Evolutionary conservation across 2,113 vertebrate species (phyloP).

Genomic region (Naja naja): DNA sequence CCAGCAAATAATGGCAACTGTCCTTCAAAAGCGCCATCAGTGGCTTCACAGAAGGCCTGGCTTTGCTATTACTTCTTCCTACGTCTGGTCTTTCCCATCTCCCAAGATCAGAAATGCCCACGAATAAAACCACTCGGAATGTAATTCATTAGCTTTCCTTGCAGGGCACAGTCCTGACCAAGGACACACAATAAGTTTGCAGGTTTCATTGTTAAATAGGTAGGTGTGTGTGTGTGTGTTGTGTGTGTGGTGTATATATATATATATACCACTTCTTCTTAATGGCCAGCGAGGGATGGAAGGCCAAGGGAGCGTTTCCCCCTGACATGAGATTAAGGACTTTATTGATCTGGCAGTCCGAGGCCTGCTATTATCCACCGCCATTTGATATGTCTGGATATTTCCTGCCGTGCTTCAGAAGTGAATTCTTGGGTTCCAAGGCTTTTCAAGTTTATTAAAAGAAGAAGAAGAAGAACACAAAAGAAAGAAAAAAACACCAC

Average conservation of each 20-base stretch:
- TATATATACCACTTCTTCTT: no score
- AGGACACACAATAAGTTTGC: neutral
- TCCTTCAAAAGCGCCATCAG: neutral
- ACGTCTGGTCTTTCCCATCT: neutral
- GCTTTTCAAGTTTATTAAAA: neutral
- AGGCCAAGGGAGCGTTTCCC: constrained; percentile 3
- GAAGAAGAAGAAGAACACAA: neutral
- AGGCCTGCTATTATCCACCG: neutral
- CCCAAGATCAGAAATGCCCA: fast-evolving
- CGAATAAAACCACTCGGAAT: neutral
- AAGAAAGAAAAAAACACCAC: neutral
- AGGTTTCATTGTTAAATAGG: neutral
- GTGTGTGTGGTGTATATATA: no score
- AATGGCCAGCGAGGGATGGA: neutral
- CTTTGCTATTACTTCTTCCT: neutral
- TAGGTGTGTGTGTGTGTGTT: no score
- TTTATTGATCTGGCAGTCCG: constrained; percentile 33
- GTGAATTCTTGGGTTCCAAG: constrained; percentile 11
- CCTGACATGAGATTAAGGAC: neutral
- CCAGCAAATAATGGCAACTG: neutral
- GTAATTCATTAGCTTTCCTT: neutral
- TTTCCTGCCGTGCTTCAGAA: constrained; percentile 27
- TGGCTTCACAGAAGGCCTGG: neutral
- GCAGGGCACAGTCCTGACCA: neutral
- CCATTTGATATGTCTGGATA: constrained; percentile 30